Base-by-base conservation (phyloP, 2,888 invertebrate genomes). In the Pristionchus arcanus region DNA sequence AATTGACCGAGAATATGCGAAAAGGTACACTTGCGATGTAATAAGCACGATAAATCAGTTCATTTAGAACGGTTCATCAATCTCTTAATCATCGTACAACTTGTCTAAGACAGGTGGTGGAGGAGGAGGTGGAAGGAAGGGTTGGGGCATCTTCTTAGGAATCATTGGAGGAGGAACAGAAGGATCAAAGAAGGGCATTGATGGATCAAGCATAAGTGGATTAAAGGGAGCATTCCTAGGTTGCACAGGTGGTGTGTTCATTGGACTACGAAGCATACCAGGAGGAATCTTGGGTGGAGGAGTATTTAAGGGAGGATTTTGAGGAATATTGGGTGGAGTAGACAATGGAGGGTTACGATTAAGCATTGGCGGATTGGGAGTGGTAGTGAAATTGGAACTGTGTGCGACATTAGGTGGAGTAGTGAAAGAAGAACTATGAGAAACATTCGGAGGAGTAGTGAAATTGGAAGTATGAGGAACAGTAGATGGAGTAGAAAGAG, bases 51-150 rank as follows among this genome's bases (percentile, higher is more conserved):
- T 5, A 66, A 66, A 66, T n/a, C 34, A 4, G 68, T 68, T 68
- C 68, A 31, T 68, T 31, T 68, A 68, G 68, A 68, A 68, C 68
- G 37, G 25, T 1, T 81, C 37, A 31, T 68, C 42, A 2, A 77
- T 77, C 42, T 37, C 74, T 4, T 42, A 81, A n/a, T 49, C 81
- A 21, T 49, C n/a, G 34, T 53, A 81, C 21, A 77, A 25, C 49
- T 81, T 49, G 81, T 81, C 81, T 42, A 81, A 28, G 37, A 81
- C 37, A 16, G 81, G 81, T 3, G 81, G n/a, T 2, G 81, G 49
- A 7, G 81, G 81, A 28, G 81, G 81, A n/a, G 81, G 81, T 25
- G 81, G 81, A 21, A 81, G 81, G 53, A 42, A 77, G 25, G 74
- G 74, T 19, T 13, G 31, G 5, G 71, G 71, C 28, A 71, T 31